Base-by-base conservation (phyloP, 23 tunicate genomes). In the Ascidia mentula region DNA sequence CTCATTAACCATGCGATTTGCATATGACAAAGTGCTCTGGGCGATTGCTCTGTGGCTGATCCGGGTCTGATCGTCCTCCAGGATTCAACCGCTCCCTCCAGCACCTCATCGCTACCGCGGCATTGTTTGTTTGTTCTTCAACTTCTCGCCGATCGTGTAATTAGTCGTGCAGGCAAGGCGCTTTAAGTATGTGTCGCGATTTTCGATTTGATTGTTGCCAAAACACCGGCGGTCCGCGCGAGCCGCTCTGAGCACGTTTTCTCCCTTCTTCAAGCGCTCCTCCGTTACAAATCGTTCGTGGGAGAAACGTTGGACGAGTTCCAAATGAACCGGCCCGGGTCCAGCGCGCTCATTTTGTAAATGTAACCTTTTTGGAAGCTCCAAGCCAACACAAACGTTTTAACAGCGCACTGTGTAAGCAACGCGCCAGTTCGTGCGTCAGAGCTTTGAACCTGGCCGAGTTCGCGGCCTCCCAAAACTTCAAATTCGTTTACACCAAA, bases 121-220 rank as follows among this genome's bases (percentile, higher is more conserved):
- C 2, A 3, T 9, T 6, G 7, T 53, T 53, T 6, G 7, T 53
- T 53, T 6, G 12, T 28, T 6, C 65, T 28, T 53, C 28, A 6
- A 28, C 65, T 53, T 53, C 24, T 28, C 28, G 65, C 28, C 65
- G 22, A 53, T 53, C 65, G 65, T 53, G 65, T 53, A 53, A 53
- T 53, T 53, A 53, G 65, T 53, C 65, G 65, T 53, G 65, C 13
- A 20, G 65, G n/a, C 65, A 26, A 28, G 65, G 65, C 13, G 65
- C 65, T 53, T 53, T 53, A 53, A 53, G 24, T 53, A 20, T 53
- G 24, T 53, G 65, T 53, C 65, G 65, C 65, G 65, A 53, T 53
- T 53, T 53, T 53, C 12, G 24, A 28, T 53, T 53, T 53, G 24
- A 53, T 53, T 53, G 65, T 53, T 53, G 65, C 13, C 65, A 53